A percentile compares a stretch with the other conserved stretches of the same genome.
Evolutionary conservation across 2,113 vertebrate genomes (phyloP).

Genomic region (Carollia perspicillata): DNA sequence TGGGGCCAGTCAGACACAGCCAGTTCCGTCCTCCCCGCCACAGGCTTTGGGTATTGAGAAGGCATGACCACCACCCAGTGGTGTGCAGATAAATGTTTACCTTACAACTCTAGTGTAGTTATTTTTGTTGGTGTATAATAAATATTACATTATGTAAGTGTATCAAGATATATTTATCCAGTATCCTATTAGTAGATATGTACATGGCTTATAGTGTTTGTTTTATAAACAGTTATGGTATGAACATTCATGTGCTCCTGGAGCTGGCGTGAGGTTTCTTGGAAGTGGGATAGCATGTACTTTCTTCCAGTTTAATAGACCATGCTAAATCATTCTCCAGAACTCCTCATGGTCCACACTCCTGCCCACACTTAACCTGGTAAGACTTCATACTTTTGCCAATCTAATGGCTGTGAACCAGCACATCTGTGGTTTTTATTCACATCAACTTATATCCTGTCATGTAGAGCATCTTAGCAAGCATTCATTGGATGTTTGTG

Average conservation of each 20-base stretch:
- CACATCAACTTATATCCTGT: neutral
- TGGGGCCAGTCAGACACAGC: neutral
- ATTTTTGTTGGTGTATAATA: neutral
- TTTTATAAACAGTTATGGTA: neutral
- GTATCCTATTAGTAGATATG: neutral
- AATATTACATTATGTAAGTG: neutral
- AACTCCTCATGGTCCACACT: accelerated
- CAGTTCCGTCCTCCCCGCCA: neutral
- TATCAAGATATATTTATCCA: neutral
- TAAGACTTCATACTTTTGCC: neutral
- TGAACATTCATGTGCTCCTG: neutral
- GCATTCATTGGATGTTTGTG: neutral
- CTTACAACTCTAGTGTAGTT: neutral
- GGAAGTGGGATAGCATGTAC: too few species aligned
- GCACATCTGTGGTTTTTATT: neutral
- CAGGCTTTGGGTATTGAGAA: neutral
- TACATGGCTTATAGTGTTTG: neutral
- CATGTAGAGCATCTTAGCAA: neutral
- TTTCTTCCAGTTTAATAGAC: neutral
- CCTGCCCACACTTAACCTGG: neutral
- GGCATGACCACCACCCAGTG: neutral
- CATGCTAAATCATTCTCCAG: neutral
- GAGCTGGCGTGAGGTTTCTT: neutral
- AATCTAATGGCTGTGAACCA: neutral
- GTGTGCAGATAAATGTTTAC: neutral